Evolutionary conservation across 1,140 invertebrate species (phyloP).

Genomic region (Hycleus cichorii): DNA sequence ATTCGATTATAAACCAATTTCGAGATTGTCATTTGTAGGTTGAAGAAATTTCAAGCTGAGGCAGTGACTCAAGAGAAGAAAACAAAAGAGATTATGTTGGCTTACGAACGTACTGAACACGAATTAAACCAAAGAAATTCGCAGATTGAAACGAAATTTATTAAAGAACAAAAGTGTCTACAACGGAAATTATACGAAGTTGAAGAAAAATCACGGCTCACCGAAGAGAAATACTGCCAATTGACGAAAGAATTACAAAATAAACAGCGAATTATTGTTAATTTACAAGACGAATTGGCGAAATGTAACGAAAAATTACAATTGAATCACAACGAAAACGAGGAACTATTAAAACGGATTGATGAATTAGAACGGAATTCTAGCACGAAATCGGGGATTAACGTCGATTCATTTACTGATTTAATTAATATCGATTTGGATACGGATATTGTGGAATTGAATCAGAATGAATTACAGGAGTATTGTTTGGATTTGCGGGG

Average conservation of each 20-base stretch:
- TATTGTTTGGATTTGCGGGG: slow-evolving; percentile 68
- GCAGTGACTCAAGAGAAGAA: slow-evolving; percentile 57
- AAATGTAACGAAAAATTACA: slow-evolving; percentile 48
- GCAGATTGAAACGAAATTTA: slow-evolving; percentile 60
- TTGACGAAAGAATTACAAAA: slow-evolving; percentile 55
- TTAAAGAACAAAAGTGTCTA: slow-evolving; percentile 53
- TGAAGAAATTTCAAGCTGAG: slow-evolving; percentile 60
- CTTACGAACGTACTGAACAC: slow-evolving; percentile 62
- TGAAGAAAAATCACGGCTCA: slow-evolving; percentile 41
- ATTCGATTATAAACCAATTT: neutral
- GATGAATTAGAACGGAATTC: slow-evolving; percentile 57
- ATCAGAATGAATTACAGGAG: slow-evolving; percentile 70
- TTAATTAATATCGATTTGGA: slow-evolving; percentile 72
- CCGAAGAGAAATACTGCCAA: slow-evolving; percentile 52
- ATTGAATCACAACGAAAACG: slow-evolving; percentile 70
- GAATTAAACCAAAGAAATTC: slow-evolving; percentile 59
- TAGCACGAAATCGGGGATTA: slow-evolving; percentile 49
- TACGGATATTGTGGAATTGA: slow-evolving; percentile 62
- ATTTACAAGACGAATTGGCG: slow-evolving; percentile 53
- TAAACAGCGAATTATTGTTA: slow-evolving; percentile 50
- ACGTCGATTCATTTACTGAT: slow-evolving; percentile 71
- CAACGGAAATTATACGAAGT: slow-evolving; percentile 39
- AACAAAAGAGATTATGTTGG: slow-evolving; percentile 59
- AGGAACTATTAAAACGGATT: slow-evolving; percentile 58
- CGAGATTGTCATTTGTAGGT: slow-evolving; percentile 35